Base-by-base conservation (phyloP, 2,113 vertebrate species). In the Fulmarus glacialis region DNA sequence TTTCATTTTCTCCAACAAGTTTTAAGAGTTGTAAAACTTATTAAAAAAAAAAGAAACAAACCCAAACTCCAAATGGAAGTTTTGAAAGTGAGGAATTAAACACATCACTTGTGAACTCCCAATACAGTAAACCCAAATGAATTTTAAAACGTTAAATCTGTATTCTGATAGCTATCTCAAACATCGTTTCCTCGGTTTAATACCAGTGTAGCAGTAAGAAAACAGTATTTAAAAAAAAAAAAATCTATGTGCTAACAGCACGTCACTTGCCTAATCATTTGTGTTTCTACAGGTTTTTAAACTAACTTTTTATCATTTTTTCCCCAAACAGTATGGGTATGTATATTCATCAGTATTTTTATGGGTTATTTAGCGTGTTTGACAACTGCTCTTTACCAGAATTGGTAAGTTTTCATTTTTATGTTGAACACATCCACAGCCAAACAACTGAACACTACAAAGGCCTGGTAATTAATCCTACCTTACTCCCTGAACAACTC, bases 281-380 rank as follows among this genome's bases (percentile, higher is more conserved):
- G 8, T 15, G 18, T 11, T 72, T 67, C 38, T 24, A n/a, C 9
- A 5, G 4, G 3, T 15, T 67, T n/a, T 30, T 10, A n/a, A 87
- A 38, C 3, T 45, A 4, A 5, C 6, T 16, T 73, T 62, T 15
- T 3, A 32, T 3, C 3, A 24, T 26, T 3, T 17, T 27, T 2
- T 5, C 4, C 10, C 12, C 8, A n/a, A 38, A 34, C 7, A 43
- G 21, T 11, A 67, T 0, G 1, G 3, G 4, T 9, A 18, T 2
- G 3, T 9, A 21, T 1, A 36, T 16, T 19, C 5, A 22, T 11
- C 16, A 4, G 4, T 45, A 42, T 9, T 63, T 63, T 55, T 9
- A 63, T 1, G 3, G 5, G 30, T 36, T 52, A 40, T 15, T 53
- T 10, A 8, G 11, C 0, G 1, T 0, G 2, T 26, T 8, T 60